Base-by-base conservation (phyloP, 2,113 vertebrate species). In the Corythornis vintsioides region DNA sequence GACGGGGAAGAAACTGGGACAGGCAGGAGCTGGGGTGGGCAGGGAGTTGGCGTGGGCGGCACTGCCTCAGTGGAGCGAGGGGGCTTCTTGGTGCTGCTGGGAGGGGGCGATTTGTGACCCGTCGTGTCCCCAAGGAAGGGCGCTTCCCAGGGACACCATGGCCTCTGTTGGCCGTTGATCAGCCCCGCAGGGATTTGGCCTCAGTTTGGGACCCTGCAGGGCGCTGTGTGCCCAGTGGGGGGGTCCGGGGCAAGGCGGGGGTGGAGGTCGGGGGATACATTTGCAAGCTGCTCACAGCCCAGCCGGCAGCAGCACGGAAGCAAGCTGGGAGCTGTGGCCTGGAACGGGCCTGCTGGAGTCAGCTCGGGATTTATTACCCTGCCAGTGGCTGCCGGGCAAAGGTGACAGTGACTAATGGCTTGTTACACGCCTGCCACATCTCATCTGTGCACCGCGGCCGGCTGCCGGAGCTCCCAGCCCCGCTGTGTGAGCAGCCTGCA, bases 391-490 rank as follows among this genome's bases (percentile, higher is more conserved):
- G 59, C 42, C 83, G 92, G 96, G 95, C 96, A 96, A 97, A 96
- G 83, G 73, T 97, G 97, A 96, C 96, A 94, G 96, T 96, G 97
- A 97, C 95, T 95, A 95, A 97, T 97, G 97, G 95, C 78, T 96
- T 92, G 95, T 96, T 95, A 96, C 92, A 96, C 93, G 96, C 97
- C 96, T 97, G 97, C 96, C 95, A 93, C 97, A 97, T 97, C 94
- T 86, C 96, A 92, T 94, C 87, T 93, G 83, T 2, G 63, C 87
- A 4, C 83, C 9, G 22, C 7, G 29, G 77, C 90, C 13, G 78
- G 71, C 95, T 94, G 94, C 95, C 10, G 84, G 28, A 22, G 16
- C 94, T 93, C 77, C 95, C 96, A 93, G 86, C 85, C 88, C 77
- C 7, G 60, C 18, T 29, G 73, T 38, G 84, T 22, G 3, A 73